phyloP scores from a whole-genome alignment of 2,888 invertebrate species.

The Eumerus sabulonum region DNA sequence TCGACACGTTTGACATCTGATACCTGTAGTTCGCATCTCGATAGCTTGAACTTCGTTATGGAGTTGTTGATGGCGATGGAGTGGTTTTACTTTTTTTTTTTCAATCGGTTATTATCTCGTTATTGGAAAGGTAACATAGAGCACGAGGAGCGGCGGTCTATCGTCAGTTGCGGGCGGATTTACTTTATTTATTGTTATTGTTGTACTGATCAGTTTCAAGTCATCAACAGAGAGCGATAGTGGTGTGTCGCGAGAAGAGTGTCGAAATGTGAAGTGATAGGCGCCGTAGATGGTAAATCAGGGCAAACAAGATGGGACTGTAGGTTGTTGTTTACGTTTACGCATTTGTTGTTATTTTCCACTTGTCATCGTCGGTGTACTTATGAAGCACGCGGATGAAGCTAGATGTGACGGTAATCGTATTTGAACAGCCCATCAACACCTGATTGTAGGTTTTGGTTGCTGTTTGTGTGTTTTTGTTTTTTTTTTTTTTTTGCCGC shows the following conservation, averaged over 20 bases:
- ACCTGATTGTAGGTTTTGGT: conserved; percentile 12
- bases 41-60: conserved; percentile 32
- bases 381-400: conserved; percentile 2
- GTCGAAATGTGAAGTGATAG: too few relatives aligned
- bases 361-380: too few relatives aligned
- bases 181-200: conserved; percentile 18
- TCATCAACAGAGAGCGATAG: conserved; percentile 3
- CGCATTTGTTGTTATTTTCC: too few relatives aligned
- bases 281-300: conserved; percentile 32
- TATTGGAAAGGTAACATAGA: too few relatives aligned
- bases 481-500: too few relatives aligned
- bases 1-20: neutral
- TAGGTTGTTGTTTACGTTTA: too few relatives aligned
- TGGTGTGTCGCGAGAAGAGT: too few relatives aligned
- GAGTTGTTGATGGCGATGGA: neutral
- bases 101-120: too few relatives aligned
- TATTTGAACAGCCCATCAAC: conserved; percentile 33
- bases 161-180: too few relatives aligned
- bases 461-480: too few relatives aligned
- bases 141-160: too few relatives aligned
- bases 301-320: conserved; percentile 7
- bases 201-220: conserved; percentile 35
- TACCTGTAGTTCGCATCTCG: neutral
- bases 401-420: conserved; percentile 32
- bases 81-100: too few relatives aligned